Evolutionary conservation across 2,888 invertebrate species (phyloP).

Genomic region (Timema cristinae): DNA sequence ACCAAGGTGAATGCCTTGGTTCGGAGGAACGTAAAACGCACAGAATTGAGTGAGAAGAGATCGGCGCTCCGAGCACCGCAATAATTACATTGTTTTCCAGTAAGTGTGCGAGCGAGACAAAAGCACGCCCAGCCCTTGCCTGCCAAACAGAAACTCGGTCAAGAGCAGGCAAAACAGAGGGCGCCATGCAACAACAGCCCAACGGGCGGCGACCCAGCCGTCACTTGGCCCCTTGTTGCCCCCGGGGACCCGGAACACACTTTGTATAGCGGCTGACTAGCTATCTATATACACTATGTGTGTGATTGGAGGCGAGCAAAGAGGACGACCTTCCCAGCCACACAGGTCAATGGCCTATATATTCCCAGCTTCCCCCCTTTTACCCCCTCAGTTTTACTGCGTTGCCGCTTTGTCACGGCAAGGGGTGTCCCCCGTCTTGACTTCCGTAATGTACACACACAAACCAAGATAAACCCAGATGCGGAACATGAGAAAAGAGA

Average conservation of each 20-base stretch:
- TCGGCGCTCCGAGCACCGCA: too few relatives aligned
- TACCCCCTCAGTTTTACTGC: slow-evolving; percentile 22
- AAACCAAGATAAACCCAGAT: too few relatives aligned
- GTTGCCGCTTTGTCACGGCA: slow-evolving; percentile 6
- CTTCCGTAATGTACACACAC: too few relatives aligned
- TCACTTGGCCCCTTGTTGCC: slow-evolving; percentile 23
- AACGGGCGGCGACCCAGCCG: slow-evolving; percentile 25
- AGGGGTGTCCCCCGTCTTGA: too few relatives aligned
- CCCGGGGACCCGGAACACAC: slow-evolving; percentile 6
- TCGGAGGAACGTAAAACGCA: too few relatives aligned
- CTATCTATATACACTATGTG: slow-evolving; percentile 26
- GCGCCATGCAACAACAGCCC: slow-evolving; percentile 26
- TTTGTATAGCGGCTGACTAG: slow-evolving; percentile 22
- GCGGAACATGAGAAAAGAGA: too few relatives aligned
- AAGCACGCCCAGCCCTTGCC: slow-evolving; percentile 18
- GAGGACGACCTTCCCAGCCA: slow-evolving; percentile 21
- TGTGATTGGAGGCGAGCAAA: slow-evolving; percentile 28
- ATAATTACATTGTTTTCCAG: too few relatives aligned
- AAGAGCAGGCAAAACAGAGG: slow-evolving; percentile 27
- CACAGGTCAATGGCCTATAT: slow-evolving; percentile 26
- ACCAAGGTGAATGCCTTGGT: too few relatives aligned
- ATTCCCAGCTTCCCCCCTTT: slow-evolving; percentile 23
- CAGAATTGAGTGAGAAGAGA: too few relatives aligned
- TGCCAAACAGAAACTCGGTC: slow-evolving; percentile 32
- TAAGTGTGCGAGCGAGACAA: slow-evolving; percentile 14